These are phyloP conservation scores for Sepiola atlantica DNA, from an alignment of 2,888 invertebrate genomes.

Conservation along the genomic window DNA sequence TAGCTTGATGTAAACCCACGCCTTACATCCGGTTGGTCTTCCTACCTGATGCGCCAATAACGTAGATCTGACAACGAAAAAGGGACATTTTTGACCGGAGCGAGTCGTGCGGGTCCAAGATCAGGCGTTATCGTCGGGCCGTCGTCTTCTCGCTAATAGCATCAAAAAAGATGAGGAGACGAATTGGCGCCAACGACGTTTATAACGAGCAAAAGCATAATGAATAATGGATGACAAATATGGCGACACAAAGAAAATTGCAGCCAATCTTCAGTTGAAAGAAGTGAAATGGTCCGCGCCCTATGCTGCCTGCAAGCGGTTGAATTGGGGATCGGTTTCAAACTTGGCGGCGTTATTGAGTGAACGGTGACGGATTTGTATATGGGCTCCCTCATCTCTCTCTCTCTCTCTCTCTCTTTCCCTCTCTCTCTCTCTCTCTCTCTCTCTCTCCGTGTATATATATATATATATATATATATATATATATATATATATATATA, in stretches of 20 bases:
- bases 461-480: no score
- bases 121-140: background rate
- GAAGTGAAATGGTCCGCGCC: background rate
- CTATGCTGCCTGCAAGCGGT: background rate
- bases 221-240: slow-evolving; percentile 32
- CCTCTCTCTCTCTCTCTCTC: no score
- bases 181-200: background rate
- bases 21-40: background rate
- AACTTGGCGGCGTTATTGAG: background rate
- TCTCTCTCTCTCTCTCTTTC: no score
- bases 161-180: slow-evolving; percentile 32
- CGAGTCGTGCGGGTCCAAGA: background rate
- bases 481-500: no score
- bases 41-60: background rate
- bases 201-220: background rate
- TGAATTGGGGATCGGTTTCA: background rate
- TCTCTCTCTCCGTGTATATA: no score
- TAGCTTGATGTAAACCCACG: background rate
- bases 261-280: slow-evolving; percentile 5
- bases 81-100: background rate
- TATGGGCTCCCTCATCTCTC: no score
- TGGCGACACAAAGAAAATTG: slow-evolving; percentile 32
- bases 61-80: background rate
- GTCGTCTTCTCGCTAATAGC: background rate
- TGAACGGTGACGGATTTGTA: background rate